phyloP scores from a whole-genome alignment of 2,797 vertebrate species.

The Ciconia nigra region DNA sequence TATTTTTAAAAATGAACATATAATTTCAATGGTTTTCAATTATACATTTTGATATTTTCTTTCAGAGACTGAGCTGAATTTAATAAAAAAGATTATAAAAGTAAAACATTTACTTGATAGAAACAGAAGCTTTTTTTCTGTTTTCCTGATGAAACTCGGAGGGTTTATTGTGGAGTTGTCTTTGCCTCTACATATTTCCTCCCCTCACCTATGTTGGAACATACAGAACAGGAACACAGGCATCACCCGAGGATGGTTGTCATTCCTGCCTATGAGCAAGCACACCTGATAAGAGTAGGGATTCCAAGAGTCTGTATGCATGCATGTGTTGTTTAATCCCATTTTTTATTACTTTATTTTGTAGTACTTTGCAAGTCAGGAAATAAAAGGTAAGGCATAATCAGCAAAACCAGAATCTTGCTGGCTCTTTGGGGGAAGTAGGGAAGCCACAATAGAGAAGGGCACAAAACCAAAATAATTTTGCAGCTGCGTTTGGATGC shows the following conservation, averaged over 20 bases:
- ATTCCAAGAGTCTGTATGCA: too few species aligned
- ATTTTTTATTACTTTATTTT: background rate
- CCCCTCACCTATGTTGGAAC: background rate
- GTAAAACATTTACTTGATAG: background rate
- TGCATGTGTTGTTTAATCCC: background rate
- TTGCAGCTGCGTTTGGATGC: background rate
- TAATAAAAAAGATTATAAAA: background rate
- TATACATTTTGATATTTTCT: background rate
- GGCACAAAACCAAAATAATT: background rate
- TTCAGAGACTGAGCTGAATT: background rate
- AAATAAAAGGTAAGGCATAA: background rate
- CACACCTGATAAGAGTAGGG: accelerated
- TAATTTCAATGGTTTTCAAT: background rate
- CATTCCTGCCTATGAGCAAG: background rate
- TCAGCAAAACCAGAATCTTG: background rate
- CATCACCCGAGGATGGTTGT: accelerated
- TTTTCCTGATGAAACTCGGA: background rate
- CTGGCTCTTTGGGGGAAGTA: background rate
- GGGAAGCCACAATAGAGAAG: background rate
- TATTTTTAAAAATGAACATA: background rate
- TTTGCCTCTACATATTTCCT: background rate
- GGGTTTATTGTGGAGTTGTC: background rate
- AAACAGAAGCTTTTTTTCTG: background rate
- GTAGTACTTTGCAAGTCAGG: background rate
- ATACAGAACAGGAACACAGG: background rate